Evolutionary conservation across 2,888 invertebrate species (phyloP).

Genomic region (Thera britannica): DNA sequence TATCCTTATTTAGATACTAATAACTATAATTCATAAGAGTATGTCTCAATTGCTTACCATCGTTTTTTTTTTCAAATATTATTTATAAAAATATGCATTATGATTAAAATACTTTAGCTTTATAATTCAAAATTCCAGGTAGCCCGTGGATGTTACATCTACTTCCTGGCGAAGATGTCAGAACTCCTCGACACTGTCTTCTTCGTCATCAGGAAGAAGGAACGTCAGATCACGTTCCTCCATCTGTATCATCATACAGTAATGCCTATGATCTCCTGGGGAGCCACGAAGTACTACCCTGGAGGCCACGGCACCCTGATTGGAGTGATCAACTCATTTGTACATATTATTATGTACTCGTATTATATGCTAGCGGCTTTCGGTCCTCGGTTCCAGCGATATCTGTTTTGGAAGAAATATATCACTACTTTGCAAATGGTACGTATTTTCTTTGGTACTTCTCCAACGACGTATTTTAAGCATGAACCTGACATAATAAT

Average conservation of each 20-base stretch:
- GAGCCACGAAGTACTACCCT: slow-evolving; percentile 93
- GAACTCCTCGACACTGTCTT: slow-evolving; percentile 96
- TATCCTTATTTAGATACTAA: no score
- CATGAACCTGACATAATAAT: no score
- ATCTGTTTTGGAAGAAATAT: slow-evolving; percentile 97
- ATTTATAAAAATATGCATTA: no score
- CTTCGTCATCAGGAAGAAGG: slow-evolving; percentile 96
- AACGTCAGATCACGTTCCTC: slow-evolving; percentile 94
- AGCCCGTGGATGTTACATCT: slow-evolving; percentile 91
- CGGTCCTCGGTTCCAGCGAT: slow-evolving; percentile 94
- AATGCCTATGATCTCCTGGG: slow-evolving; percentile 98
- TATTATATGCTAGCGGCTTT: slow-evolving; percentile 96
- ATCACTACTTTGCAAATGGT: slow-evolving; percentile 89
- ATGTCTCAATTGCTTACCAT: no score
- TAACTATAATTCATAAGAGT: no score
- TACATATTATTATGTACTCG: slow-evolving; percentile 97
- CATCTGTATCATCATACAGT: slow-evolving; percentile 97
- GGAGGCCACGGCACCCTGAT: slow-evolving; percentile 97
- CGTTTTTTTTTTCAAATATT: no score
- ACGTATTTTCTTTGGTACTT: slow-evolving; percentile 22
- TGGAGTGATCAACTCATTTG: slow-evolving; percentile 95
- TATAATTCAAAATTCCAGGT: slow-evolving; percentile 70
- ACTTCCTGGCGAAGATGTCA: slow-evolving; percentile 94
- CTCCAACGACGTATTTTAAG: no score
- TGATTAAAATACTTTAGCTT: no score